Conservation (phyloP, 1,140 invertebrate genomes). For the Pantala flavescens region DNA sequence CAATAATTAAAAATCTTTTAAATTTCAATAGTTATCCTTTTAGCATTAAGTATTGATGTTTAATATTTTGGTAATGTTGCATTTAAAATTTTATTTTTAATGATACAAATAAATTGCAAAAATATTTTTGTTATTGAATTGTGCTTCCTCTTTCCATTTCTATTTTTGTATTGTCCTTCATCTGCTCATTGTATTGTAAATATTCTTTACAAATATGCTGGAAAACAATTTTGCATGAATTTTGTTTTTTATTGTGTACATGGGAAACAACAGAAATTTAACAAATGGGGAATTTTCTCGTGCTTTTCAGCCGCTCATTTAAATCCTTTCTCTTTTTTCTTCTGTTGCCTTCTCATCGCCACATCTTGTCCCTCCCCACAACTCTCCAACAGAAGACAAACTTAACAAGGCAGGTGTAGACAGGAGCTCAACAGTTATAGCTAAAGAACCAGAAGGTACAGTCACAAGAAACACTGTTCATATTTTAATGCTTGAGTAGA, state of each 20-base stretch:
- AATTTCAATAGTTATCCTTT: too few species aligned
- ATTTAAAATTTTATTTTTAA: too few species aligned
- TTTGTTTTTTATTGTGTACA: not conserved
- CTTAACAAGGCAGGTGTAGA: slow-evolving; percentile 77
- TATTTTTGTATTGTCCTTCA: not conserved
- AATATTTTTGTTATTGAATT: not conserved
- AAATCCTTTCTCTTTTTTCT: slow-evolving; percentile 20
- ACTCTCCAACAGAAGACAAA: slow-evolving; percentile 50
- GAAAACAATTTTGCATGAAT: not conserved
- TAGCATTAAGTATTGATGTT: too few species aligned
- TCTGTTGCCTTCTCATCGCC: slow-evolving; percentile 20
- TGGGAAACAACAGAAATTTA: not conserved
- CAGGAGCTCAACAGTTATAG: slow-evolving; percentile 85
- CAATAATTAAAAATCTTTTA: too few species aligned
- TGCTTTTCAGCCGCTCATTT: slow-evolving; percentile 17
- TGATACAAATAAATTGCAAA: not conserved
- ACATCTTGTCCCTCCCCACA: slow-evolving; percentile 1
- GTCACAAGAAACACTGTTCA: not conserved
- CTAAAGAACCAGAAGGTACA: slow-evolving; percentile 85
- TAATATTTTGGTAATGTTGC: too few species aligned
- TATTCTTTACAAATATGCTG: not conserved
- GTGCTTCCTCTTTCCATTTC: not conserved
- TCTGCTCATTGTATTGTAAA: not conserved
- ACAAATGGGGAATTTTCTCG: not conserved
- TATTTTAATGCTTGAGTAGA: slow-evolving; percentile 3